Base-by-base conservation (phyloP, 2,113 vertebrate genomes). In the Geothlypis trichas region DNA sequence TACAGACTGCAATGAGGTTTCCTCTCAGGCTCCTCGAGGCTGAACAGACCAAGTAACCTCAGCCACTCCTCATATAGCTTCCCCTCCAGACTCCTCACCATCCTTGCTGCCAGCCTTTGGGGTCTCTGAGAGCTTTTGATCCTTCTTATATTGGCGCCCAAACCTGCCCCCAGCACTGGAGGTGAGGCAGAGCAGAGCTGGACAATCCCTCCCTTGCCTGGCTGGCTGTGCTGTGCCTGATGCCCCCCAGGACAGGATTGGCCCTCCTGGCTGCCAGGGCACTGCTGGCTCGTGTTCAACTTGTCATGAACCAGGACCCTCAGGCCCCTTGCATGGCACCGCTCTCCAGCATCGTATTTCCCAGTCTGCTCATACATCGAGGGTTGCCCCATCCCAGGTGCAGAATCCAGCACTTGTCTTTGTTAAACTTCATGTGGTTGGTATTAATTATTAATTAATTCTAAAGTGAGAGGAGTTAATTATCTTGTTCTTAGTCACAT, bases 201-300 rank as follows among this genome's bases (percentile, higher is more conserved):
- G 52, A 39, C 77, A 67, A 10, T 46, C 37, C 19, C n/a, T 54
- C 68, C 61, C 23, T 58, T 10, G 13, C 33, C 68, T 0, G 0
- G 35, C 67, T 49, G 58, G 30, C 0, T 0, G 7, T 39, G 52
- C 44, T 74, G 52, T 11, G 10, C 27, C 42, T 24, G 59, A 16
- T 59, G 37, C 2, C 0, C 14, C 18, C 27, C 22, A 28, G 61
- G 61, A 33, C 37, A 46, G 0, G 2, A 0, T 0, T 67, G 68
- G 5, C 33, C 16, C 37, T 59, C 37, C 61, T 82, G 52, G 52
- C 77, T 67, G 51, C 37, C 86, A 74, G 86, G 68, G 28, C 61
- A n/a, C 61, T 51, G 44, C 57, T 59, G n/a, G 15, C 23, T 46
- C 27, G 0, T 1, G 4, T 44, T 8, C 44, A 74, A 1, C 5